A percentile compares a stretch with the other conserved stretches of the same genome.
These are phyloP conservation scores for Dione juno DNA, from an alignment of 2,888 invertebrate species.

Conservation along the genomic window DNA sequence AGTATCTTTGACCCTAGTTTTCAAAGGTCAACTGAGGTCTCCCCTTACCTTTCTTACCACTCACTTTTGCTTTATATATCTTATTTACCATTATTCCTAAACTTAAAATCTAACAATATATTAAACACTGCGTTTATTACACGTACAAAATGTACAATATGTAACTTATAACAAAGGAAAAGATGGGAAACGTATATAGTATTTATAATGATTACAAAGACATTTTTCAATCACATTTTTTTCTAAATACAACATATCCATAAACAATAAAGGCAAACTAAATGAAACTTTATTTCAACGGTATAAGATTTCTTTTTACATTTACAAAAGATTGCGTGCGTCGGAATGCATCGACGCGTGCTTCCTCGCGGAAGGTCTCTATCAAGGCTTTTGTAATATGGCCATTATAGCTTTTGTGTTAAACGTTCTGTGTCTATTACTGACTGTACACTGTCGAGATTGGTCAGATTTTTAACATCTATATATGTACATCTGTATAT, in stretches of 20 bases:
- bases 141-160: too few relatives aligned
- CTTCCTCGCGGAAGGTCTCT: constrained; percentile 57
- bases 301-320: not conserved
- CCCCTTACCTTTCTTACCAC: too few relatives aligned
- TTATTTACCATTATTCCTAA: too few relatives aligned
- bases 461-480: too few relatives aligned
- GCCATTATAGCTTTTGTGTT: constrained; percentile 24
- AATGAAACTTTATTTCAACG: not conserved
- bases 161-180: too few relatives aligned
- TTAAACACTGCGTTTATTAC: too few relatives aligned
- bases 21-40: too few relatives aligned
- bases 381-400: constrained; percentile 51
- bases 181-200: too few relatives aligned
- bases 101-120: too few relatives aligned
- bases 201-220: not conserved
- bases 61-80: too few relatives aligned
- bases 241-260: not conserved
- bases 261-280: not conserved
- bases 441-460: not conserved
- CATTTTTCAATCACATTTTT: constrained; percentile 8
- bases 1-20: too few relatives aligned
- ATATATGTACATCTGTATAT: too few relatives aligned
- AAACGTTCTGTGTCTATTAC: constrained; percentile 6
- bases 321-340: constrained; percentile 27
- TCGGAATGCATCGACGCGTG: constrained; percentile 42